Conservation (phyloP, 2,888 invertebrate species). For the Ephialtes manifestator region DNA sequence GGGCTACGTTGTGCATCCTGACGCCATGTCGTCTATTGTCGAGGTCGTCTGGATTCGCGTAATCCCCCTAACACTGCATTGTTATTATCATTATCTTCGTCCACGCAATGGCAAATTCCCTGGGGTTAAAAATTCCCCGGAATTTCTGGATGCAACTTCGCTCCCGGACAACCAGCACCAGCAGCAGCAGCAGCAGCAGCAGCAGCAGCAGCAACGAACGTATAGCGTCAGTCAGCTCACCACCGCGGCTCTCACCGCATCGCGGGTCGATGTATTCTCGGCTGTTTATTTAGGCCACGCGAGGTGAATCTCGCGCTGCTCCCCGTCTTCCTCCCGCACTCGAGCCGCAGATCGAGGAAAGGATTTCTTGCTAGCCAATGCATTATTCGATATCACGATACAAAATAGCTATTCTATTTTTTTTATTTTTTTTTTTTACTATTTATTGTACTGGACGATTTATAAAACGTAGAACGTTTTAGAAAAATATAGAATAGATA, state of each 20-base stretch:
- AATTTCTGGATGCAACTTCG: constrained; percentile 62
- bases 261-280: constrained; percentile 85
- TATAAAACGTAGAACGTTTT: not conserved
- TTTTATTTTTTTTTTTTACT: no score
- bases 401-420: not conserved
- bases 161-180: constrained; percentile 77
- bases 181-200: no score
- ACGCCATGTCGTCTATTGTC: constrained; percentile 17
- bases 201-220: constrained; percentile 15
- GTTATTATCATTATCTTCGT: constrained; percentile 12
- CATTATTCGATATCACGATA: constrained; percentile 8
- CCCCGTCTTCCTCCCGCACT: constrained; percentile 25
- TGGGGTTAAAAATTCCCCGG: not conserved
- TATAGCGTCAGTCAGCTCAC: constrained; percentile 65
- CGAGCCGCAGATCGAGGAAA: not conserved
- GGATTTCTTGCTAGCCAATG: not conserved
- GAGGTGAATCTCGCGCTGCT: constrained; percentile 82
- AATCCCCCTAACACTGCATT: not conserved
- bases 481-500: no score
- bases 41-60: constrained; percentile 26
- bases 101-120: not conserved
- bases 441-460: constrained; percentile 1
- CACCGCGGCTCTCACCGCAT: constrained; percentile 72
- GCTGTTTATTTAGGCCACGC: constrained; percentile 86
- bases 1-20: constrained; percentile 1